phyloP scores from a whole-genome alignment of 2,113 vertebrate genomes.

The Xenopus laevis region DNA sequence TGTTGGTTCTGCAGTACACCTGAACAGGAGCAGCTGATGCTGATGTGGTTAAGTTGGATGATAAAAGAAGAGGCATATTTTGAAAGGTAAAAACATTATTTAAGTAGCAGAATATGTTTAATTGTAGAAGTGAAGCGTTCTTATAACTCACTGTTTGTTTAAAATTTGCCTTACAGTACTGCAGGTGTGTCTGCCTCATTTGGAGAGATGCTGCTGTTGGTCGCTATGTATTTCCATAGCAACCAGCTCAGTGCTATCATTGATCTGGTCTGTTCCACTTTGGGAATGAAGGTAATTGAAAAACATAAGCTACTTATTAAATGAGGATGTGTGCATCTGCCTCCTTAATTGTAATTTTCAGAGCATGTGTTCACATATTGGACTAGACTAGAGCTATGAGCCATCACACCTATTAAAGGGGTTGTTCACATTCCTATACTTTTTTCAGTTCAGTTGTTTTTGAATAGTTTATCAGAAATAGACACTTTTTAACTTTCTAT shows the following conservation, averaged over 20 bases:
- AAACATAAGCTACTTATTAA: no score
- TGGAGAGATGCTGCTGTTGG: constrained; percentile 95
- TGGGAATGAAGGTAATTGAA: constrained; percentile 93
- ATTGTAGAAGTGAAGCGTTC: neutral
- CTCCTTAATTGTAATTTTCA: no score
- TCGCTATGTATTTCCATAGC: constrained; percentile 99
- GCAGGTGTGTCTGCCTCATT: constrained; percentile 96
- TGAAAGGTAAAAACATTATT: constrained; percentile 78
- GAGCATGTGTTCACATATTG: no score
- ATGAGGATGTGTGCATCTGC: no score
- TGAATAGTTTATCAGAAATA: no score
- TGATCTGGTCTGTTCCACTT: constrained; percentile 88
- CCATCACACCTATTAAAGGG: no score
- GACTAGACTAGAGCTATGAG: no score
- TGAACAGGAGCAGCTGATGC: constrained; percentile 94
- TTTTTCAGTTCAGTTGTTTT: no score
- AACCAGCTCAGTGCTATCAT: constrained; percentile 94
- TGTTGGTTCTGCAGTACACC: constrained; percentile 73
- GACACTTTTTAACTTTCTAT: no score
- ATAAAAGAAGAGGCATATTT: constrained; percentile 99
- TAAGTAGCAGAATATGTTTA: neutral
- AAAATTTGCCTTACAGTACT: constrained; percentile 65
- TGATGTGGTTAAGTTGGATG: constrained; percentile 99
- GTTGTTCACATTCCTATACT: no score
- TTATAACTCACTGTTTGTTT: constrained; percentile 32